phyloP scores from a whole-genome alignment of 2,113 vertebrate species.

The Muntiacus muntjak region DNA sequence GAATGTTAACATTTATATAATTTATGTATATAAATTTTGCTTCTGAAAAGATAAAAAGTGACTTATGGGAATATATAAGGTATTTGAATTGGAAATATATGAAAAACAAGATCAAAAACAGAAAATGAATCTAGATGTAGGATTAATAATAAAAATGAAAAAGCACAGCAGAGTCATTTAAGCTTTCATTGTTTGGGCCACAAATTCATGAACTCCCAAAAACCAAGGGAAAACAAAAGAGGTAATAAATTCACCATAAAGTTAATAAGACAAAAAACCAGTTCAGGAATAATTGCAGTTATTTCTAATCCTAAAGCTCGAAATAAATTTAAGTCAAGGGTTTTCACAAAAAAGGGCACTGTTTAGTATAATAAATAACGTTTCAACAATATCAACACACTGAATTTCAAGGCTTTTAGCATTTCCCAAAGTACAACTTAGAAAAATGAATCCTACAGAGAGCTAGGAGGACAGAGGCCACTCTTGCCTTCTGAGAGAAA shows the following conservation, averaged over 20 bases:
- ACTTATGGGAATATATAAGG: neutral
- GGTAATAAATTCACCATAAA: neutral
- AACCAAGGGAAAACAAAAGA: neutral
- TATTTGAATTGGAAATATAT: neutral
- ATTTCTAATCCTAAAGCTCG: neutral
- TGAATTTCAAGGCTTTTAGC: neutral
- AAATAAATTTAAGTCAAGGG: neutral
- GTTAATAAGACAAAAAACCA: slow-evolving; percentile 19
- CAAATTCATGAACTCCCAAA: neutral
- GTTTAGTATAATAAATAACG: neutral
- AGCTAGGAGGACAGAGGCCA: neutral
- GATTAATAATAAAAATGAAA: neutral
- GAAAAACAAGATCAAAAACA: neutral
- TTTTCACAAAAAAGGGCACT: neutral
- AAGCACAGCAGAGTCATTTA: neutral
- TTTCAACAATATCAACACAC: neutral
- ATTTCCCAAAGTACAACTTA: slow-evolving; percentile 6
- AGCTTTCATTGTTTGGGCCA: neutral
- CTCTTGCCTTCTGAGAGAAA: neutral
- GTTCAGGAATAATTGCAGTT: neutral
- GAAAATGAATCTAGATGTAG: neutral
- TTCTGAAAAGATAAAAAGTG: neutral
- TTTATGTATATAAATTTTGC: neutral
- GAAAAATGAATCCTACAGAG: neutral
- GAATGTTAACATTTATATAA: neutral